phyloP scores from a whole-genome alignment of 2,888 invertebrate genomes.

The Lordiphosa fenestrarum region DNA sequence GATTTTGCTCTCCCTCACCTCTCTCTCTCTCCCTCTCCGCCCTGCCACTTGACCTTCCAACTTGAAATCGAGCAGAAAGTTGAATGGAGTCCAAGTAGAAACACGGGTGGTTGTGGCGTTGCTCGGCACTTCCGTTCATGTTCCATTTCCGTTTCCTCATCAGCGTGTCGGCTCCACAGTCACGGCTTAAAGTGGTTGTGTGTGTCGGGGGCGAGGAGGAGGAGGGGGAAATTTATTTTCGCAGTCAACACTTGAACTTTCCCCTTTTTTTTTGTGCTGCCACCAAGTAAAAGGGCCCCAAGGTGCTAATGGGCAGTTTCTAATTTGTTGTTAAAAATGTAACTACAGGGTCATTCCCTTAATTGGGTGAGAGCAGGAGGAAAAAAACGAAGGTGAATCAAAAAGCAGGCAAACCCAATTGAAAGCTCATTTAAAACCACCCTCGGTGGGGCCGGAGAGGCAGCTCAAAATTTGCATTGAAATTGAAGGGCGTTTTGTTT shows the following conservation, averaged over 20 bases:
- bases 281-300: background rate
- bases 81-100: slow-evolving; percentile 17
- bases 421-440: background rate
- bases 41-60: background rate
- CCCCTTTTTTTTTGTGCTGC: slow-evolving; percentile 11
- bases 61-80: slow-evolving; percentile 8
- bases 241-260: slow-evolving; percentile 42
- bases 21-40: no score
- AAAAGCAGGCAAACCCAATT: background rate
- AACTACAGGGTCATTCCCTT: slow-evolving; percentile 15
- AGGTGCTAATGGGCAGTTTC: slow-evolving; percentile 36
- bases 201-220: slow-evolving; percentile 3
- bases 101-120: slow-evolving; percentile 23
- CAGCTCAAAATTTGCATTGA: slow-evolving; percentile 58
- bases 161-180: slow-evolving; percentile 25
- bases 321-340: slow-evolving; percentile 44
- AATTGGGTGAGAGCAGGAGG: slow-evolving; percentile 16
- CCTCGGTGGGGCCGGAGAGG: no score
- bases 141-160: slow-evolving; percentile 67
- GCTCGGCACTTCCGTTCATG: slow-evolving; percentile 53
- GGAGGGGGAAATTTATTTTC: slow-evolving; percentile 51
- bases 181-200: slow-evolving; percentile 27
- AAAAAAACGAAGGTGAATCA: background rate
- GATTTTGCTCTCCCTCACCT: no score
- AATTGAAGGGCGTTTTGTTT: slow-evolving; percentile 37